Evolutionary conservation across 2,113 vertebrate species (phyloP).

Genomic region (Mirounga angustirostris): DNA sequence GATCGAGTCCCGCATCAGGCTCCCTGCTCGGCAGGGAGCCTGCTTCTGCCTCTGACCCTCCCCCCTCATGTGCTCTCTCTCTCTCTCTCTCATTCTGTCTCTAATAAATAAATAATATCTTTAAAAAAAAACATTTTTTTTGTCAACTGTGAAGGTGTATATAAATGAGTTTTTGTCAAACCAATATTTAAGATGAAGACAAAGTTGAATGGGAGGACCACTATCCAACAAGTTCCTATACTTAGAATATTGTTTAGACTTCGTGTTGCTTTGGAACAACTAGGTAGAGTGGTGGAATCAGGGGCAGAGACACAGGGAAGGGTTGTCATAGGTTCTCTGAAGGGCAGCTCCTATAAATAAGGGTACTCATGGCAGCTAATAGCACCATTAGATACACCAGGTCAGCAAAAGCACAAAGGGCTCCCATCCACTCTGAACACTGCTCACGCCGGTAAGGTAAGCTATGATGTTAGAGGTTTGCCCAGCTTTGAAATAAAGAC

Average conservation of each 20-base stretch:
- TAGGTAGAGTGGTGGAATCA: no score
- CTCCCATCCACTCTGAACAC: background rate
- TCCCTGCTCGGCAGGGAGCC: no score
- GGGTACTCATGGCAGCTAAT: no score
- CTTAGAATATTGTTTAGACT: background rate
- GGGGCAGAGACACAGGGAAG: background rate
- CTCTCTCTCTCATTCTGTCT: no score
- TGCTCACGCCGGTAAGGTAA: background rate
- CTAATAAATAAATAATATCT: background rate
- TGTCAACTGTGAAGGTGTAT: background rate
- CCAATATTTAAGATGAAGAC: background rate
- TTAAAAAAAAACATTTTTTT: background rate
- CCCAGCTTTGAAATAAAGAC: background rate
- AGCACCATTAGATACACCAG: no score
- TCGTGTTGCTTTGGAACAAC: background rate
- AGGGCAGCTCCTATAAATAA: background rate
- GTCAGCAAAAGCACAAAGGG: background rate
- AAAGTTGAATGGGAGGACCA: background rate
- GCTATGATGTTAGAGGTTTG: accelerated
- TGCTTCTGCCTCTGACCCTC: no score
- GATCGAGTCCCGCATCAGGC: no score
- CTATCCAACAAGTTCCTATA: background rate
- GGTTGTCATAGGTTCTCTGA: background rate
- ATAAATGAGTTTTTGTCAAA: background rate
- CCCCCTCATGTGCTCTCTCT: no score